These are phyloP conservation scores for Lophius piscatorius DNA, from an alignment of 2,113 vertebrate species.

Conservation along the genomic window DNA sequence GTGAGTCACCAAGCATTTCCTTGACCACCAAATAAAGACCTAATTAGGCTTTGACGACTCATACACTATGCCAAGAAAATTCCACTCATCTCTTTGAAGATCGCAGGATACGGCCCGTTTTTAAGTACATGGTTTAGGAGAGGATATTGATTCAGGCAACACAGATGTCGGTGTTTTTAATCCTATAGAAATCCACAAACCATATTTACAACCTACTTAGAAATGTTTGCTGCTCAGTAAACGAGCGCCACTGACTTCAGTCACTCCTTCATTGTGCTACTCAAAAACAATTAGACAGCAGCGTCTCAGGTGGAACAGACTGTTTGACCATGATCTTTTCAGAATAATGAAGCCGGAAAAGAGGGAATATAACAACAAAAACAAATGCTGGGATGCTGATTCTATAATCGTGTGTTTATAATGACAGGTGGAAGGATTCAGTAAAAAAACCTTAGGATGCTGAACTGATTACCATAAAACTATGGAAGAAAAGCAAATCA, in stretches of 20 bases:
- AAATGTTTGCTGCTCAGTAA: conserved; percentile 2
- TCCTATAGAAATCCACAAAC: conserved; percentile 28
- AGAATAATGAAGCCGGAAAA: too few relatives aligned
- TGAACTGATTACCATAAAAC: too few relatives aligned
- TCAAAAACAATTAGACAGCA: too few relatives aligned
- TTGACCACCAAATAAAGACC: conserved; percentile 48
- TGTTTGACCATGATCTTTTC: conserved; percentile 1
- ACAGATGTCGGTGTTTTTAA: conserved; percentile 28
- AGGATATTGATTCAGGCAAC: conserved; percentile 28
- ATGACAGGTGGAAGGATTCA: too few relatives aligned
- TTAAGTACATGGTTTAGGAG: background rate
- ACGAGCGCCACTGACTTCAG: too few relatives aligned
- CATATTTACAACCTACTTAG: conserved; percentile 22
- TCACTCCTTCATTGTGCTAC: background rate
- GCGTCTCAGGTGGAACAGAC: too few relatives aligned
- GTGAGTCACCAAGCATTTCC: conserved; percentile 54
- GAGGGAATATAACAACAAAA: too few relatives aligned
- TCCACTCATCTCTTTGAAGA: conserved; percentile 7
- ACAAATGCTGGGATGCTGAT: too few relatives aligned
- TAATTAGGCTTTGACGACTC: conserved; percentile 28
- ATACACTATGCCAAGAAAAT: conserved; percentile 12
- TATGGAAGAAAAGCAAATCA: background rate
- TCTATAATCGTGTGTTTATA: too few relatives aligned
- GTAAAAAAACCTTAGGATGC: too few relatives aligned
- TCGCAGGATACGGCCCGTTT: background rate